Percentiles rank a stretch among this genome's conserved stretches.
Evolutionary conservation across 1,140 invertebrate species (phyloP).

Genomic region (Drosophila tristis): DNA sequence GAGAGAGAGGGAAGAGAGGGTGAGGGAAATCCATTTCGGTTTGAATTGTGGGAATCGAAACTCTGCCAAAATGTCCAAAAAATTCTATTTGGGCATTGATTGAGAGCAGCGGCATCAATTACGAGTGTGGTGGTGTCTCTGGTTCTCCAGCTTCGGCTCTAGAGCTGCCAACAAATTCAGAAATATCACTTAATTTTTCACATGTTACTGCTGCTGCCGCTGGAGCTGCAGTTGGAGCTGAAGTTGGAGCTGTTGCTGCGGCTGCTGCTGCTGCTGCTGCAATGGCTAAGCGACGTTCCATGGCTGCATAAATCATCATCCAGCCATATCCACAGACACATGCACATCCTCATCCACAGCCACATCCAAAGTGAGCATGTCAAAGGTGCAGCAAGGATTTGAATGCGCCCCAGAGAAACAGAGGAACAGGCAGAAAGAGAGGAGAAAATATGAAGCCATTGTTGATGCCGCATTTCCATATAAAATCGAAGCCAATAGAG

Average conservation of each 20-base stretch:
- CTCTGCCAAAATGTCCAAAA: constrained; percentile 23
- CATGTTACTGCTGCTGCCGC: constrained; percentile 50
- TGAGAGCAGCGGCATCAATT: constrained; percentile 77
- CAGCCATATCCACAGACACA: constrained; percentile 50
- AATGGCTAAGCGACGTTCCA: constrained; percentile 61
- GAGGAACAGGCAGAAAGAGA: constrained; percentile 28
- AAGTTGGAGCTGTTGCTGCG: constrained; percentile 27
- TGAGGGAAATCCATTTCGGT: constrained; percentile 37
- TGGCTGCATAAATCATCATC: constrained; percentile 78
- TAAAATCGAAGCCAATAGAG: constrained; percentile 71
- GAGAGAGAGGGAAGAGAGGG: not conserved
- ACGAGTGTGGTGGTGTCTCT: constrained; percentile 34
- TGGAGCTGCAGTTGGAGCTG: constrained; percentile 25
- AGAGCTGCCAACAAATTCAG: constrained; percentile 78
- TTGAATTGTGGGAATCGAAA: constrained; percentile 34
- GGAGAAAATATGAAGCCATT: constrained; percentile 79
- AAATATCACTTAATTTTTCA: constrained; percentile 83
- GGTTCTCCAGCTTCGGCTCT: constrained; percentile 1
- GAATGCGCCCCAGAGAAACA: constrained; percentile 62
- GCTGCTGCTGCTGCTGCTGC: constrained; percentile 25
- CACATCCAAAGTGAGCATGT: constrained; percentile 70
- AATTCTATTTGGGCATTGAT: constrained; percentile 71
- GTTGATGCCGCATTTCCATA: constrained; percentile 76
- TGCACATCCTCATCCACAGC: constrained; percentile 34
- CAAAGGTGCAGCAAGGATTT: constrained; percentile 82